Base-by-base conservation (phyloP, 1,140 invertebrate genomes). In the Druon quercuslanigerum region DNA sequence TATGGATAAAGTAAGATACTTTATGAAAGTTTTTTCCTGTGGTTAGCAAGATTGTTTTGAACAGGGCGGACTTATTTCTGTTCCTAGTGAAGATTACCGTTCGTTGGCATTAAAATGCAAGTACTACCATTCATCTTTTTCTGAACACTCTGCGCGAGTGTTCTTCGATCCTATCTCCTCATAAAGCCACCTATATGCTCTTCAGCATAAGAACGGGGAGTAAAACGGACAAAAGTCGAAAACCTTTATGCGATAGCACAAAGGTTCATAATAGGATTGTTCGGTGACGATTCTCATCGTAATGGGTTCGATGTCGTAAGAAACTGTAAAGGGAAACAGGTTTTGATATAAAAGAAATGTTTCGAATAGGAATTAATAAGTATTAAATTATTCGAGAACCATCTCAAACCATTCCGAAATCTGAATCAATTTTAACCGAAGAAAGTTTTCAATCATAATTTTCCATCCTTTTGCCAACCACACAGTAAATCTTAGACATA, bases 121-220 rank as follows among this genome's bases (percentile, higher is more conserved):
- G 60, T 66, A 66, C 57, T 66, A 66, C 57, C 60, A 66, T 66
- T 66, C 60, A 66, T 66, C 60, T 66, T 46, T 66, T 46, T 66
- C 25, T 66, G 60, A 66, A 66, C 60, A 66, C 60, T 46, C n/a
- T 66, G 60, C 60, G 60, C 60, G 60, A 66, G 60, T 66, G 60
- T 66, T 66, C 33, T 40, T 66, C 60, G 60, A 66, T 66, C 33
- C 33, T 66, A 66, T 66, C 60, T 40, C 4, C 25, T 66, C 60
- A 17, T 60, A 12, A 60, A 60, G 20, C 13, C 14, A 25, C 20
- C 60, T 66, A 46, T 66, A 66, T 40, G 16, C 60, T 66, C 13
- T 8, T 66, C 25, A 46, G 60, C 60, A 66, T n/a, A 66, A 19
- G 20, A 19, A 66, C 33, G 40, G 40, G 8, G 25, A 12, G 20